Percentiles rank a stretch among this genome's conserved stretches.
Evolutionary conservation across 2,888 invertebrate species (phyloP).

Genomic region (Hetaerina titia): DNA sequence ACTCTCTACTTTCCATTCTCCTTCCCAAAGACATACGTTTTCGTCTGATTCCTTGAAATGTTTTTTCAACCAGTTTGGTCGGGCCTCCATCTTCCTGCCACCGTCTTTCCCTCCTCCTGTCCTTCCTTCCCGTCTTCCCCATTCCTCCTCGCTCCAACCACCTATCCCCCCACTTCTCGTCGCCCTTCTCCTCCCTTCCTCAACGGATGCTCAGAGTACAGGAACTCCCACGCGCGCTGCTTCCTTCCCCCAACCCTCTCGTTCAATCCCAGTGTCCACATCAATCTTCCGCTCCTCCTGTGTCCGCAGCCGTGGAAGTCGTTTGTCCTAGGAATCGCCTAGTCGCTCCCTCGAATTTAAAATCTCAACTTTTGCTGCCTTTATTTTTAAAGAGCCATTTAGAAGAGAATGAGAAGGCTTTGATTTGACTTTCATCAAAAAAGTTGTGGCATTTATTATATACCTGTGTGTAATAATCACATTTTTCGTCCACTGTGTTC

Average conservation of each 20-base stretch:
- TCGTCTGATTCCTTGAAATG: not conserved
- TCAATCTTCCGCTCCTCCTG: conserved; percentile 47
- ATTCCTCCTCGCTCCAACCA: not conserved
- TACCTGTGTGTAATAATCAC: too few relatives aligned
- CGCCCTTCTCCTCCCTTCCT: not conserved
- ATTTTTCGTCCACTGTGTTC: too few relatives aligned
- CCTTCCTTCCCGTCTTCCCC: not conserved
- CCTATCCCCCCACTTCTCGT: too few relatives aligned
- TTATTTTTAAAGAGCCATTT: not conserved
- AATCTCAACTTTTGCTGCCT: not conserved
- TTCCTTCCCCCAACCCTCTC: not conserved
- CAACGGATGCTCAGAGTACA: not conserved
- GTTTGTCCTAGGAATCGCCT: conserved; percentile 67
- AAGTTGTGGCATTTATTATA: not conserved
- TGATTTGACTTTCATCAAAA: not conserved
- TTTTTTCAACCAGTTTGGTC: not conserved
- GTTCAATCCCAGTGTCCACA: not conserved
- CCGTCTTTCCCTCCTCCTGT: not conserved
- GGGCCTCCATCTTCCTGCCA: conserved; percentile 11
- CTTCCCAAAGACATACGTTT: not conserved
- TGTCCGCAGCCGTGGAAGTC: conserved; percentile 1
- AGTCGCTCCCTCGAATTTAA: conserved; percentile 32
- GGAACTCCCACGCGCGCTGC: conserved; percentile 10
- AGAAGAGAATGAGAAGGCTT: not conserved
- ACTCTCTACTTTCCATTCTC: not conserved